phyloP scores from a whole-genome alignment of 2,113 vertebrate species.

The Mellivora capensis region DNA sequence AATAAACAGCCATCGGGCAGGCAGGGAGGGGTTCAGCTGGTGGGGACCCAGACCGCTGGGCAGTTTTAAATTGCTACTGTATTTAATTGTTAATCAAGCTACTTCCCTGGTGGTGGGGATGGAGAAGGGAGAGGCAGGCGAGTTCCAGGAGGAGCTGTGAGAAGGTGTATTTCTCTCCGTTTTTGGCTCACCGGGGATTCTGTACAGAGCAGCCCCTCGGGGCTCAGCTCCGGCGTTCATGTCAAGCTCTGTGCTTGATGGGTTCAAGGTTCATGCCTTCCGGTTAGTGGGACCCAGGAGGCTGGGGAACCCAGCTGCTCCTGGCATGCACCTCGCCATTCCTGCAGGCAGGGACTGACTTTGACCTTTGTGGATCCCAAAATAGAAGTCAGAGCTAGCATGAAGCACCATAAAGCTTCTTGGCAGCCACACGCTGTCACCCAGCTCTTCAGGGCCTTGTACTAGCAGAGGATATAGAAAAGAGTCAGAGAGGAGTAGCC shows the following conservation, averaged over 20 bases:
- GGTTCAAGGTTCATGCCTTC: background rate
- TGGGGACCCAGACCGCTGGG: background rate
- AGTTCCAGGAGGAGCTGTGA: accelerated
- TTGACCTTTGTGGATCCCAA: constrained; percentile 77
- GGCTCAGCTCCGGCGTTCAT: constrained; percentile 53
- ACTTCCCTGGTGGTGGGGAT: background rate
- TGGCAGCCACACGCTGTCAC: background rate
- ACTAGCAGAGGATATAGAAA: background rate
- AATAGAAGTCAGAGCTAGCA: constrained; percentile 46
- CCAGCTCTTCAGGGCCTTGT: background rate
- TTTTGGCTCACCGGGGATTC: constrained; percentile 20
- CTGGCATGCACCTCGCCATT: accelerated
- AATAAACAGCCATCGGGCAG: background rate
- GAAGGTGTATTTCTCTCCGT: background rate
- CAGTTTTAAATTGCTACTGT: background rate
- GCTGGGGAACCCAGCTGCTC: constrained; percentile 74
- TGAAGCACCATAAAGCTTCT: constrained; percentile 66
- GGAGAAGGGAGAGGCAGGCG: background rate
- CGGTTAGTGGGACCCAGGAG: constrained; percentile 75
- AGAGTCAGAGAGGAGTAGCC: accelerated
- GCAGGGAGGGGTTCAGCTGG: background rate
- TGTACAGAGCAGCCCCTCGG: background rate
- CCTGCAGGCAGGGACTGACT: constrained; percentile 28
- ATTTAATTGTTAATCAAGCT: background rate
- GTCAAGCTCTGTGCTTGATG: constrained; percentile 48